These are phyloP conservation scores for Torymus texanus DNA, from an alignment of 2,888 invertebrate genomes.

Conservation along the genomic window DNA sequence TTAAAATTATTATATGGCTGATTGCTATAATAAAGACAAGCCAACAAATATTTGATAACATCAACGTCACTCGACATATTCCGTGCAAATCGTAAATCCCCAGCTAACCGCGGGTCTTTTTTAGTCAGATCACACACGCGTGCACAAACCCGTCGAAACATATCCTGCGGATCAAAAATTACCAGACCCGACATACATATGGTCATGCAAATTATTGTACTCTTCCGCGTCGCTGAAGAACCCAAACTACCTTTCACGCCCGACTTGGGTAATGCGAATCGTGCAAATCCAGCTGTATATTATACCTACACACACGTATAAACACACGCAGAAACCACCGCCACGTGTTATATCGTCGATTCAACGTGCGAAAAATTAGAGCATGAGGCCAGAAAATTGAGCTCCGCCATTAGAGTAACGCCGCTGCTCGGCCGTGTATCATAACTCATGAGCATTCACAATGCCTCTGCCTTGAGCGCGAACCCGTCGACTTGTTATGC, in stretches of 20 bases:
- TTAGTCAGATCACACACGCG: constrained; percentile 42
- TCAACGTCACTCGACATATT: no score
- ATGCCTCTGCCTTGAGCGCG: no score
- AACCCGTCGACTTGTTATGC: constrained; percentile 23
- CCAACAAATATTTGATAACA: no score
- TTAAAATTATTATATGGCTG: no score
- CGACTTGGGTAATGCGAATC: constrained; percentile 17
- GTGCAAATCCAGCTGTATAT: constrained; percentile 8
- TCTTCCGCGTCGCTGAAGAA: constrained; percentile 3
- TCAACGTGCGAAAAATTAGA: constrained; percentile 31
- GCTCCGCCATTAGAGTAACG: background rate
- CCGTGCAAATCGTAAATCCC: background rate
- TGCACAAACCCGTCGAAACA: constrained; percentile 14
- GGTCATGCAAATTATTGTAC: constrained; percentile 33
- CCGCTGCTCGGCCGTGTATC: background rate
- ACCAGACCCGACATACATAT: constrained; percentile 42
- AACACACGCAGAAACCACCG: no score
- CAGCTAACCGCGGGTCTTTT: constrained; percentile 6
- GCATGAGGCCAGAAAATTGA: constrained; percentile 28
- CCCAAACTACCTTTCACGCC: no score
- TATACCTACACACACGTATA: no score
- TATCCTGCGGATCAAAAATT: constrained; percentile 51
- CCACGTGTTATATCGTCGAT: constrained; percentile 23
- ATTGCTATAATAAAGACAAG: no score
- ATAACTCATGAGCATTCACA: constrained; percentile 15